Percentiles rank a stretch among this genome's conserved stretches.
Conservation (phyloP, 2,888 invertebrate genomes). For the Drosophila leonis region DNA sequence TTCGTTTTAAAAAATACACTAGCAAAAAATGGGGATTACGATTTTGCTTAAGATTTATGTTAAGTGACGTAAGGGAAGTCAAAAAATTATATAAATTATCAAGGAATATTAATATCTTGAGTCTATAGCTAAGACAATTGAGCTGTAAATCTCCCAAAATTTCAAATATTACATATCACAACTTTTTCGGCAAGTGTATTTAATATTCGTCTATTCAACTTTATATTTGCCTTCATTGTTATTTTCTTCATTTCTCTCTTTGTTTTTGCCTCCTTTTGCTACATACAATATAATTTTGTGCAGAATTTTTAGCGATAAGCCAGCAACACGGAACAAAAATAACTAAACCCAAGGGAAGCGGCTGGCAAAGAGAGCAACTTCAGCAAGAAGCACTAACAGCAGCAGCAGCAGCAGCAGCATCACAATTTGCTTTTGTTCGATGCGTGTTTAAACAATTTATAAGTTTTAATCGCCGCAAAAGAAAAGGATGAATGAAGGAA, state of each 20-base stretch:
- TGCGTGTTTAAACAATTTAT: slow-evolving; percentile 13
- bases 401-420: background rate
- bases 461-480: slow-evolving; percentile 17
- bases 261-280: background rate
- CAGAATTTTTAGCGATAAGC: slow-evolving; percentile 13
- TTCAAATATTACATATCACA: too few species aligned
- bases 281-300: slow-evolving; percentile 1
- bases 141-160: too few species aligned
- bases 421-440: slow-evolving; percentile 9
- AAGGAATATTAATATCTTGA: background rate
- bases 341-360: background rate
- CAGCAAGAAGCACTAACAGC: slow-evolving; percentile 3
- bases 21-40: rapidly evolving
- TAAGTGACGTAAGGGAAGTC: background rate
- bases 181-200: background rate
- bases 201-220: background rate
- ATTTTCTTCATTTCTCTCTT: background rate
- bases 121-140: too few species aligned
- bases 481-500: background rate
- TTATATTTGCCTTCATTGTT: background rate
- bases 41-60: background rate
- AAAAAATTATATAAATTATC: background rate
- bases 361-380: slow-evolving; percentile 1
- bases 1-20: slow-evolving; percentile 10
- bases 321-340: background rate